phyloP scores from a whole-genome alignment of 2,888 invertebrate species.

The Macrosoma leucophasiata region DNA sequence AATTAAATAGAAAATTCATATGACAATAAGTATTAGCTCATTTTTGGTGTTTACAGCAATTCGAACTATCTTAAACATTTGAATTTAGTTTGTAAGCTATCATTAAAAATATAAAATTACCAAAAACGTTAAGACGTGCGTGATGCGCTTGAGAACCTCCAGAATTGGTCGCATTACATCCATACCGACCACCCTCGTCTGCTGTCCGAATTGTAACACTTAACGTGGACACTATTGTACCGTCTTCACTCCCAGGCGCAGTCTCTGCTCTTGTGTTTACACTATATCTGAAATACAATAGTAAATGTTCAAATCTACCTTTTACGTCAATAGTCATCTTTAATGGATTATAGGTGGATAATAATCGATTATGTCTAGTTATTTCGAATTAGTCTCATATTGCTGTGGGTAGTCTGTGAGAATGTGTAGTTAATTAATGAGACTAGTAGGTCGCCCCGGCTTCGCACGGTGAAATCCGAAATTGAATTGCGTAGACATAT shows the following conservation, averaged over 20 bases:
- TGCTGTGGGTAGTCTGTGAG: too few relatives aligned
- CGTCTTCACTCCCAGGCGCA: slow-evolving; percentile 55
- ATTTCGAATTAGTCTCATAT: too few relatives aligned
- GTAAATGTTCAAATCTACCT: too few relatives aligned
- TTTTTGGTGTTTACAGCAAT: background rate
- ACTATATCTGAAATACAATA: slow-evolving; percentile 50
- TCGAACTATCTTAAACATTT: background rate
- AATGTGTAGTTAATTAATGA: too few relatives aligned
- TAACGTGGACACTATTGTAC: slow-evolving; percentile 83
- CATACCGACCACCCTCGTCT: slow-evolving; percentile 91
- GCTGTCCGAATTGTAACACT: slow-evolving; percentile 86
- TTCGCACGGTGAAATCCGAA: too few relatives aligned
- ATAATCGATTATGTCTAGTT: too few relatives aligned
- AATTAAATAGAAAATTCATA: background rate
- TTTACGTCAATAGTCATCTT: too few relatives aligned
- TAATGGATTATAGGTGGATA: too few relatives aligned
- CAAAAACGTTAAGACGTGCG: slow-evolving; percentile 86
- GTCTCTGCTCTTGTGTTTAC: slow-evolving; percentile 65
- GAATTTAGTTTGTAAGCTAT: background rate
- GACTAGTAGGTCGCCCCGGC: too few relatives aligned
- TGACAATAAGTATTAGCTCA: background rate
- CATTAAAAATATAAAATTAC: slow-evolving; percentile 55
- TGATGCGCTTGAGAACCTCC: slow-evolving; percentile 84
- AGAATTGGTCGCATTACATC: slow-evolving; percentile 86
- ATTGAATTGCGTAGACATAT: too few relatives aligned